Base-by-base conservation (phyloP, 2,888 invertebrate species). In the Timema podura region DNA sequence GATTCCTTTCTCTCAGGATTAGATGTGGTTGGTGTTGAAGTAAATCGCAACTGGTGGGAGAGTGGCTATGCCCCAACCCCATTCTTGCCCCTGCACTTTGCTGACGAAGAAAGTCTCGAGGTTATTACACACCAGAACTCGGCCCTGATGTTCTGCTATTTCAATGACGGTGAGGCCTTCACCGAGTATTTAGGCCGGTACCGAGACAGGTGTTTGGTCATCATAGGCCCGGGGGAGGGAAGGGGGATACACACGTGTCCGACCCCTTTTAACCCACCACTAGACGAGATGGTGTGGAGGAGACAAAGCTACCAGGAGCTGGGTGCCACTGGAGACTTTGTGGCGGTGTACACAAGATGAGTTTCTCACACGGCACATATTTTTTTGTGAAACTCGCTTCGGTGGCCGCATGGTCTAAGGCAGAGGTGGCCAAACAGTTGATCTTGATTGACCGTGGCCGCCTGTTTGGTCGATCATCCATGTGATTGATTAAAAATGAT, bases 41-140 rank as follows among this genome's bases (percentile, higher is more conserved):
- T 91, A n/a, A 92, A 93, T 79, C 83, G 85, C 65, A 86, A 85
- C 0, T 94, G 93, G 93, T 94, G 93, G 93, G 68, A 71, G 47
- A 71, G 72, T 46, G n/a, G 30, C 15, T 91, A 93, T 80, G 88
- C 91, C 3, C 88, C 89, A 30, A 89, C 89, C 2, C 84, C 85
- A 69, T 93, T 93, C 77, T 87, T 91, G 72, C 84, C 87, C 5
- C 82, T 90, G 48, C 83, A 85, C 72, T 87, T 87, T 77, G 84
- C 86, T 0, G 79, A 83, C 3, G 78, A 81, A 7, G 76, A 76
- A 68, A 71, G 75, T 1, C 80, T 78, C 61, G 5, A 9, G 9
- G n/a, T 16, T 16, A 11, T 46, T 8, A 48, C 51, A 13, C n/a
- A 69, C 16, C 30, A 49, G 57, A 54, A 51, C 30, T 69, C 61